Base-by-base conservation (phyloP, 2,797 vertebrate genomes). In the Cercopithecus neglectus region DNA sequence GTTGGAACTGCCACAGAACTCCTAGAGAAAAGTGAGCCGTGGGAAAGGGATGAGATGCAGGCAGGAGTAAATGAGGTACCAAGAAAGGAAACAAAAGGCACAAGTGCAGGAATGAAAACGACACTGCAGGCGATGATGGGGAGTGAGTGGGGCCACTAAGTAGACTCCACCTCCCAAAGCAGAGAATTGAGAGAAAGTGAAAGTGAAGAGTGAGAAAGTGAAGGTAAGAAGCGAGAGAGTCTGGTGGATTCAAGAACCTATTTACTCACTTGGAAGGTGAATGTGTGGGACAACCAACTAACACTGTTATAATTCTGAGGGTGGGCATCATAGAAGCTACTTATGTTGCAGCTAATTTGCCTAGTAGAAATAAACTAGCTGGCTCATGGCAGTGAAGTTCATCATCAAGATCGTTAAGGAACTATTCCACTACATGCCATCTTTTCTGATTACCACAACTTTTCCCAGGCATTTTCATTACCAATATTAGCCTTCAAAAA, bases 321-420 rank as follows among this genome's bases (percentile, higher is more conserved):
- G 91, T 4, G 82, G 26, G 41, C 36, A 75, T 95, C 21, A 50
- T 0, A 26, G 84, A 84, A 88, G 67, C 36, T 82, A 64, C 81
- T 79, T 93, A 89, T 5, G 39, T 30, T 59, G 57, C 3, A 24
- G 82, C 85, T 92, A 93, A 92, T 61, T 64, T 80, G 53, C 83
- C 70, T 19, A 50, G 36, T 81, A 39, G 48, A 78, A 94, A 93
- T 59, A 55, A 96, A 82, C 30, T 8, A 75, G 48, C 44, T 93
- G 48, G 90, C 36, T 89, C 26, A 7, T 3, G 28, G 92, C 59
- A 86, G 89, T n/a, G 13, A 30, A 57, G 72, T 92, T 93, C 92
- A 89, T 94, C 91, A 89, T 55, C 21, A 55, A 57, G 28, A 44
- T 87, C 85, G 55, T 96, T 94, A 95, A 78, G 70, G 67, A 87